phyloP scores from a whole-genome alignment of 2,797 vertebrate genomes.

The Myiotriccus ornatus region DNA sequence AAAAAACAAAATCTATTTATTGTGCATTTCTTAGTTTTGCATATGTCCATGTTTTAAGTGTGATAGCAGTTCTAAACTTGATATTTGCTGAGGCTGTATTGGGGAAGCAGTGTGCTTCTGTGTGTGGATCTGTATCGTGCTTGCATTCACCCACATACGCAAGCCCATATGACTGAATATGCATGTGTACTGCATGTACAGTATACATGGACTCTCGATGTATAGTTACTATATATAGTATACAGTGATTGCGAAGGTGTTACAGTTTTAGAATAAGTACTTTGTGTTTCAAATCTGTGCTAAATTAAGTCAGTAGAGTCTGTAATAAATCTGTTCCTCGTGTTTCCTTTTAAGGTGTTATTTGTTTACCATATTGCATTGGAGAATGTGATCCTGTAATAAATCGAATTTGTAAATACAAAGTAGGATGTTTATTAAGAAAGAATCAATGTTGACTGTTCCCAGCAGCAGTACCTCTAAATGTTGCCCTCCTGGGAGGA shows the following conservation, averaged over 20 bases:
- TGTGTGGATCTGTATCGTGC: neutral
- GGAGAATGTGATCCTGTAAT: neutral
- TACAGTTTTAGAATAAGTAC: neutral
- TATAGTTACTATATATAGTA: neutral
- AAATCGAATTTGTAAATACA: neutral
- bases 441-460: neutral
- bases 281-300: neutral
- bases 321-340: neutral
- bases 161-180: neutral
- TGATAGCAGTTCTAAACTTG: neutral
- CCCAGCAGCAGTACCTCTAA: neutral
- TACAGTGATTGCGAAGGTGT: neutral
- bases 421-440: neutral
- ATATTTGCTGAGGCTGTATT: neutral
- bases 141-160: neutral
- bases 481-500: neutral
- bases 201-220: neutral
- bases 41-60: neutral
- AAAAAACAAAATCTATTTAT: neutral
- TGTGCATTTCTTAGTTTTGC: neutral
- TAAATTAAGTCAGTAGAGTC: neutral
- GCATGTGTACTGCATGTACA: neutral
- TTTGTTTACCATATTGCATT: neutral
- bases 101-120: fast-evolving
- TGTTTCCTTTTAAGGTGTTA: neutral